Base-by-base conservation (phyloP, 1,140 invertebrate genomes). In the Cyphomyrmex costatus region DNA sequence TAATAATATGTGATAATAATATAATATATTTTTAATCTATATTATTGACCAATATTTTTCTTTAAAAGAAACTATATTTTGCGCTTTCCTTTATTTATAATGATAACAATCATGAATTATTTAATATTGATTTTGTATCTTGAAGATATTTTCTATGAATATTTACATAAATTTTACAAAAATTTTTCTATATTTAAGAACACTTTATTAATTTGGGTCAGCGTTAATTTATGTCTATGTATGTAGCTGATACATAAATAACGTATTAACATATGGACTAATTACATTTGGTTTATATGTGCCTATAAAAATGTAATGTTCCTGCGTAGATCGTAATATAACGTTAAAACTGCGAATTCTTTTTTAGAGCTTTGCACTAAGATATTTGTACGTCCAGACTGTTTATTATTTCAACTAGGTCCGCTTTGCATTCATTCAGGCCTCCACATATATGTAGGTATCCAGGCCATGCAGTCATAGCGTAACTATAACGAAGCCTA, bases 111-210 rank as follows among this genome's bases (percentile, higher is more conserved):
- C 95, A 91, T 98, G 97, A 74, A 95, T 95, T 16, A 92, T 88
- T 53, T 97, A 93, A 89, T 97, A 97, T 58, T 95, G 92, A 92
- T 97, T 98, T 89, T 97, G 97, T 14, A 96, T 94, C 82, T 96
- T 93, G 82, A 98, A 93, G 92, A 96, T 96, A 65, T 96, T 95
- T 19, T 94, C 82, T 16, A 90, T 89, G 85, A 96, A 96, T 21
- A 56, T 56, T 56, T 77, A 66, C 65, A 42, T 36, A 27, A 46
- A 73, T 53, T 14, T 36, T 16, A 10, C 4, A 27, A 3, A 77
- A 63, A 19, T n/a, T 24, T 63, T 3, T 46, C 56, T 27, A 0
- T 19, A 51, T 24, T 33, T 19, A 16, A 5, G 8, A n/a, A 53
- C 10, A 53, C 5, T 24, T 58, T 27, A 58, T 70, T 70, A 42